These are phyloP conservation scores for Takifugu rubripes DNA, from an alignment of 2,797 vertebrate genomes.

Conservation along the genomic window DNA sequence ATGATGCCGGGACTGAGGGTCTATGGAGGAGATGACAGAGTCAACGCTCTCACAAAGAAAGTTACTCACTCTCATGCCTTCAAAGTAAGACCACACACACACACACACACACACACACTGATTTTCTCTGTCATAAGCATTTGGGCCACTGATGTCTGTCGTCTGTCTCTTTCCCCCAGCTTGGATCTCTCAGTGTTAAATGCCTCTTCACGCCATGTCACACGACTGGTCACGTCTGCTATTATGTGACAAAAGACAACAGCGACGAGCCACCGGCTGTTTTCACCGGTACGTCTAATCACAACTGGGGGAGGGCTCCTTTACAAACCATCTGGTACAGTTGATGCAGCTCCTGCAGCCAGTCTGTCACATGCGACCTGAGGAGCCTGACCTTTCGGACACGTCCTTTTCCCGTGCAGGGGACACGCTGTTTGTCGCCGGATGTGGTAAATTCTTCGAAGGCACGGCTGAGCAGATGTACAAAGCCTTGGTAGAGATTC, in stretches of 20 bases:
- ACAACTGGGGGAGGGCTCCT: background rate
- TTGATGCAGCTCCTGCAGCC: background rate
- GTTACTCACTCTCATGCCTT: constrained; percentile 86
- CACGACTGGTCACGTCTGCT: constrained; percentile 97
- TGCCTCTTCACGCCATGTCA: constrained; percentile 95
- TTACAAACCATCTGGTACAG: background rate
- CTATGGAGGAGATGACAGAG: constrained; percentile 88
- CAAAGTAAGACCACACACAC: constrained; percentile 74
- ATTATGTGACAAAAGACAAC: constrained; percentile 89
- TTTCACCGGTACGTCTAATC: constrained; percentile 80
- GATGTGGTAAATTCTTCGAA: constrained; percentile 98
- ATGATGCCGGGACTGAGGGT: constrained; percentile 85
- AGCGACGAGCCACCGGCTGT: constrained; percentile 87
- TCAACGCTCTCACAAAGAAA: constrained; percentile 88
- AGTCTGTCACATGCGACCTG: background rate
- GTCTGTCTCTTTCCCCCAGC: constrained; percentile 59
- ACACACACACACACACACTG: too few relatives aligned
- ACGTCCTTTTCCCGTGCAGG: constrained; percentile 66
- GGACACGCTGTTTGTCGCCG: constrained; percentile 93
- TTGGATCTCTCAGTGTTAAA: constrained; percentile 90
- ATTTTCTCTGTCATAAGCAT: background rate
- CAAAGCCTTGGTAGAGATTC: constrained; percentile 86
- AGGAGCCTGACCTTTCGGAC: background rate
- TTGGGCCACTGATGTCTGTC: background rate
- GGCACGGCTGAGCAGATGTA: constrained; percentile 97